Evolutionary conservation across 2,797 vertebrate genomes (phyloP), one percentile per base, ranked within the genome.

Genomic region (Poeciliopsis turneri): DNA sequence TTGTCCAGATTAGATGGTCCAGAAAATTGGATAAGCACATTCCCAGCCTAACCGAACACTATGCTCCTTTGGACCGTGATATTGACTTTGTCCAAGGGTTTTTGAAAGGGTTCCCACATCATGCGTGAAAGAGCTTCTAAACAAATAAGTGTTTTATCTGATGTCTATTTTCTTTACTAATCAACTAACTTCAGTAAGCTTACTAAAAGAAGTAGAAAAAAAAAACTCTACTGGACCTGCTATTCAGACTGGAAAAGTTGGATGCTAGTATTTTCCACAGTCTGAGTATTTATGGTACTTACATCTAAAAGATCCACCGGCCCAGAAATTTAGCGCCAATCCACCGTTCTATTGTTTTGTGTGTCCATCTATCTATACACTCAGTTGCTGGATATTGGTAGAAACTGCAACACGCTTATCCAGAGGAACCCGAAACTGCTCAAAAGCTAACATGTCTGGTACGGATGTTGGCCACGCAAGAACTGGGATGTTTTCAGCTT

Each of bases 11-110:
- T 80, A 86, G 47, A 73, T 73, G 2, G 74, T 69, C 43, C 45
- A 72, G 80, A 79, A 70, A 81, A 55, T 43, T 51, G 45, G 78
- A 92, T 87, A 88, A 90, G 55, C 74, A 72, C 80, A 76, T 90
- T 92, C 86, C 86, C 78, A 72, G 73, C 45, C 61, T 74, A 73
- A 72, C 39, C 74, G 61, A 81, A 84, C 18, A 12, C 74, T 78
- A 20, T 18, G 55, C 64, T 83, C 43, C 33, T 47, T 87, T 61
- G 75, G 39, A 74, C 4, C 30, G 12, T 70, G 33, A 53, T 82
- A 43, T 75, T 85, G 78, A 64, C n/a, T 7, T 66, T 59, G 25
- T 28, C 68, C 15, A 68, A 28, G 16, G 23, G 75, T 82, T 81
- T 77, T 46, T 28, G 45, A 51, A 70, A 55, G n/a, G n/a, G 39